Conservation (phyloP, 2,113 vertebrate genomes). For the Fukomys damarensis region DNA sequence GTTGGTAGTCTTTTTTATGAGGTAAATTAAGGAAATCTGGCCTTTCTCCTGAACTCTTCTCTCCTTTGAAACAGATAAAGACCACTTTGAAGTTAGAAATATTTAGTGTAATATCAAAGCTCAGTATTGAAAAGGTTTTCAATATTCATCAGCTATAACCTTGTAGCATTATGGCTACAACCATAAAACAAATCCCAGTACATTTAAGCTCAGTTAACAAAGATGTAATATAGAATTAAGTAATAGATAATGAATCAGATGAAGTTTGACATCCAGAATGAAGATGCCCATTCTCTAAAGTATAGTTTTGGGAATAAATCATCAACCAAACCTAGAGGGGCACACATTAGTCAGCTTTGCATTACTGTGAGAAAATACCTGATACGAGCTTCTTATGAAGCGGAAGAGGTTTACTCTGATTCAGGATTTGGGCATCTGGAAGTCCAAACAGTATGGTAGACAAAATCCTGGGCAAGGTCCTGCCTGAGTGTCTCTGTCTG, state of each 20-base stretch:
- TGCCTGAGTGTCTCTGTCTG: not conserved
- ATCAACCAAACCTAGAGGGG: not conserved
- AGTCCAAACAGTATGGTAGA: not conserved
- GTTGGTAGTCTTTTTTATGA: not conserved
- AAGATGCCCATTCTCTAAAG: conserved; percentile 56
- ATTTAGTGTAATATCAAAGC: conserved; percentile 20
- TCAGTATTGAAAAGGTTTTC: not conserved
- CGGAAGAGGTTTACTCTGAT: not conserved
- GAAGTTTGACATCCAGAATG: conserved; percentile 53
- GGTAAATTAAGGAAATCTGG: conserved; percentile 11
- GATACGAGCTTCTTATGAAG: not conserved
- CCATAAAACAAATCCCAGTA: conserved; percentile 47
- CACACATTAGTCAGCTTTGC: not conserved
- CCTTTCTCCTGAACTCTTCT: not conserved
- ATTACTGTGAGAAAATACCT: not conserved
- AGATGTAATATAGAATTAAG: conserved; percentile 68
- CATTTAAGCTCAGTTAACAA: conserved; percentile 53
- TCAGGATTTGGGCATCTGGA: not conserved
- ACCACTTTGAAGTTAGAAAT: conserved; percentile 8
- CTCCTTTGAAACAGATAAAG: conserved; percentile 21
- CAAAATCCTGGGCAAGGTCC: no score
- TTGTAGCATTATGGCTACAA: conserved; percentile 9
- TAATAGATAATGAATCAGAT: conserved; percentile 53
- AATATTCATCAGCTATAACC: conserved; percentile 30
- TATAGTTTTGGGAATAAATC: conserved; percentile 30